Base-by-base conservation (phyloP, 2,888 invertebrate genomes). In the Mellilla xanthometata region DNA sequence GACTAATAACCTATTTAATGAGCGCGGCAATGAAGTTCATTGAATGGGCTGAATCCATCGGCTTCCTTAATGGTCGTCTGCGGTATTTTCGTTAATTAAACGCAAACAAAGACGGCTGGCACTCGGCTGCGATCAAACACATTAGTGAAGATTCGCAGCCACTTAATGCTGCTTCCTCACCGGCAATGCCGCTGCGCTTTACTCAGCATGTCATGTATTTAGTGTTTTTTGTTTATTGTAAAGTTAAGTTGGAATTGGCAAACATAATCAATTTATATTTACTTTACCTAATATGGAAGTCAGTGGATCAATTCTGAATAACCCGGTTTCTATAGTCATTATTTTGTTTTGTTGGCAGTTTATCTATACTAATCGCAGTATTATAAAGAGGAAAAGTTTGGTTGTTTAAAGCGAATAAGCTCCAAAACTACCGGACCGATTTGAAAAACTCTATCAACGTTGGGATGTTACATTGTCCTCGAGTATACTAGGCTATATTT, bases 81-180 rank as follows among this genome's bases (percentile, higher is more conserved):
- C 61, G 59, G 64, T 63, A 63, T 77, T 79, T 80, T 75, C 77
- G 71, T 75, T 81, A 82, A 81, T 82, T 81, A 82, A 81, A 82
- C 66, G 70, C 75, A 81, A 82, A 82, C 81, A 82, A 75, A 81
- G 74, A 70, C 67, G 65, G 62, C 61, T 68, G 73, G 69, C 65
- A 69, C 71, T 76, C 67, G 70, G 74, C 73, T 72, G 74, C 68
- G 76, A 74, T 77, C 76, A 80, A 78, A 79, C 78, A 80, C 75
- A 78, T 80, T 77, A 79, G 73, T 60, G 59, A 50, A 59, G 68
- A 73, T 73, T 75, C 68, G 63, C 65, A 57, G 54, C 58, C 66
- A 68, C 64, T 68, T 65, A 70, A 60, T 58, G 62, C 60, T 58
- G 62, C 60, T 64, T 65, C 61, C 56, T 56, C 45, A 48, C 15